Evolutionary conservation across 2,113 vertebrate species (phyloP).

Genomic region (Anser cygnoides): DNA sequence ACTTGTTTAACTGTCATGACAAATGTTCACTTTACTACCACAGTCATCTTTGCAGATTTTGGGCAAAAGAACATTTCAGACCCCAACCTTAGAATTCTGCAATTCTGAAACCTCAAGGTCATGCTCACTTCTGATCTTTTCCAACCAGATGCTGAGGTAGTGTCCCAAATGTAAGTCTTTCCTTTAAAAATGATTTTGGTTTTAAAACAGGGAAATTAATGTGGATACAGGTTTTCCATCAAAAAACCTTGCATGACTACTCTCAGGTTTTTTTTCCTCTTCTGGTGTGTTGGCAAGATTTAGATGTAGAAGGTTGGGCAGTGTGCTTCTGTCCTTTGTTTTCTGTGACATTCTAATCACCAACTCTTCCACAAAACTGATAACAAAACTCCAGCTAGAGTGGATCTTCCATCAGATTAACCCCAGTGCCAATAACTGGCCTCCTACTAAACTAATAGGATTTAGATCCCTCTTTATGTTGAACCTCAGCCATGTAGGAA

Average conservation of each 20-base stretch:
- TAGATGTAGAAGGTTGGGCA: background rate
- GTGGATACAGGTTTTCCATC: background rate
- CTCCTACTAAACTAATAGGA: background rate
- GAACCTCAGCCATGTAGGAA: background rate
- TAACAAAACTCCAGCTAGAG: background rate
- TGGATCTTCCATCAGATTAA: background rate
- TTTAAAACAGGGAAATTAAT: background rate
- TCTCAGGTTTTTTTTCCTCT: background rate
- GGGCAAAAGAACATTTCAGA: conserved; percentile 56
- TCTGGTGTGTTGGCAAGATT: background rate
- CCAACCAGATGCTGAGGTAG: conserved; percentile 62
- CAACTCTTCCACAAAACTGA: background rate
- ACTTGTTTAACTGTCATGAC: conserved; percentile 11
- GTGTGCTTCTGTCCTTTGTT: background rate
- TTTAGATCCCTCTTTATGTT: background rate
- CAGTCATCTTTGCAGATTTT: conserved; percentile 52
- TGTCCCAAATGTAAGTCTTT: conserved; percentile 47
- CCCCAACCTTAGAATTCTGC: conserved; percentile 47
- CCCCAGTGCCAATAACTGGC: background rate
- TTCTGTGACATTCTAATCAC: background rate
- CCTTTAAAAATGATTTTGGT: conserved; percentile 27
- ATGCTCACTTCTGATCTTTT: conserved; percentile 56
- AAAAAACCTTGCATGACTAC: background rate
- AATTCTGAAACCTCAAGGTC: conserved; percentile 54
- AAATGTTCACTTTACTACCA: conserved; percentile 40